These are phyloP conservation scores for Aspidoscelis tigris DNA, from an alignment of 2,113 vertebrate species.

Conservation along the genomic window DNA sequence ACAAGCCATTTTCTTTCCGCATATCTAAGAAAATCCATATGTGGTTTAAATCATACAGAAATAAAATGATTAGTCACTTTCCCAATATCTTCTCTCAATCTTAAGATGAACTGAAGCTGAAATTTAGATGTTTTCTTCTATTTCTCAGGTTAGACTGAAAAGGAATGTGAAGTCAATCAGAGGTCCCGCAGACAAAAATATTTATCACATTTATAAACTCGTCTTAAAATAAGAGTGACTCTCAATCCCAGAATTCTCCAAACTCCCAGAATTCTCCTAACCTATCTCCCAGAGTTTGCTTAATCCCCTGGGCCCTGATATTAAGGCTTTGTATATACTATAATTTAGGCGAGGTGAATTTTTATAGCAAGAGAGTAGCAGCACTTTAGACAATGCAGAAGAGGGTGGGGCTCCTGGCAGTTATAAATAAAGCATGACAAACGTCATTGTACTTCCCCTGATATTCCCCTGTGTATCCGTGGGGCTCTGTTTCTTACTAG, in stretches of 20 bases:
- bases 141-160: background rate
- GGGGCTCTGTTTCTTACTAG: conserved; percentile 65
- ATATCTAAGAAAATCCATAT: no score
- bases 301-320: no score
- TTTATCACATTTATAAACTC: background rate
- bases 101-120: no score
- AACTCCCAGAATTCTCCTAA: no score
- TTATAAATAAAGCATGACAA: conserved; percentile 79
- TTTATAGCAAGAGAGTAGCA: conserved; percentile 72
- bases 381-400: conserved; percentile 69
- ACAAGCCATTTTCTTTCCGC: no score
- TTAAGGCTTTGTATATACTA: conserved; percentile 56
- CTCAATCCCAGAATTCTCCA: no score
- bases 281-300: no score
- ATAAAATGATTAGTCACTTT: no score
- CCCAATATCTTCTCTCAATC: no score
- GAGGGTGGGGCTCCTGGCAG: conserved; percentile 65
- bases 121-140: background rate
- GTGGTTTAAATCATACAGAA: no score
- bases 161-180: background rate
- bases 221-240: no score
- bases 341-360: conserved; percentile 64
- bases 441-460: conserved; percentile 79
- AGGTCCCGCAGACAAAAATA: background rate
- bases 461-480: conserved; percentile 75